Evolutionary conservation across 2,113 vertebrate genomes (phyloP).

Genomic region (Riparia riparia): DNA sequence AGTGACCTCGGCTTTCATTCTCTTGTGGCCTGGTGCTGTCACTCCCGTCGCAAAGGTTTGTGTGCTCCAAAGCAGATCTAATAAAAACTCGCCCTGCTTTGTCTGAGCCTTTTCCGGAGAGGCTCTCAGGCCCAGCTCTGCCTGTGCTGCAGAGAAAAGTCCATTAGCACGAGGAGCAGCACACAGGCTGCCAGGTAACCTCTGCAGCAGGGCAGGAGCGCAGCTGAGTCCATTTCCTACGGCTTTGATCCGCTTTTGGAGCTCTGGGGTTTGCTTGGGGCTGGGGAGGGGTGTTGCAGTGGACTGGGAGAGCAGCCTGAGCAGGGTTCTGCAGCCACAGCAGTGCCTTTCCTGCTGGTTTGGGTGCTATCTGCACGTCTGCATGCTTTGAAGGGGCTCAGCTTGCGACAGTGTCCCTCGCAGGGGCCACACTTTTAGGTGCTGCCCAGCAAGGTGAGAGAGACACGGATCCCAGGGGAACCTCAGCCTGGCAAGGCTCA

Average conservation of each 20-base stretch:
- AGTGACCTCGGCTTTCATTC: background rate
- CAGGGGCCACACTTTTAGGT: background rate
- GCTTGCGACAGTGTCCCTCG: background rate
- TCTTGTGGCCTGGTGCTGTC: background rate
- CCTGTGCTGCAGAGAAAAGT: background rate
- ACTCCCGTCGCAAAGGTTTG: background rate
- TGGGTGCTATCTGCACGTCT: background rate
- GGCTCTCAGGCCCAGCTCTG: background rate
- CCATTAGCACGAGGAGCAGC: background rate
- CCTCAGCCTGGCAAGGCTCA: background rate
- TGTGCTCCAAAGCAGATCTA: background rate
- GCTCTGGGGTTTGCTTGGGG: background rate
- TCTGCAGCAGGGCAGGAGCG: background rate
- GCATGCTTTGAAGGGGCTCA: background rate
- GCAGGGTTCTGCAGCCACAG: background rate
- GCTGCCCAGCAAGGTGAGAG: background rate
- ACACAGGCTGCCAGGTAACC: background rate
- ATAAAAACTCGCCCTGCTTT: background rate
- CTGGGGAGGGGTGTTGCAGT: background rate
- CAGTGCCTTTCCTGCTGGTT: background rate
- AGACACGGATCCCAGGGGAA: background rate
- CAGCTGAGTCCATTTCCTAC: background rate
- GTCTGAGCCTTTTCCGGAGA: too few species aligned
- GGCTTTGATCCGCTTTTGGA: background rate
- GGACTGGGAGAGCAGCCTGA: background rate